Evolutionary conservation across 2,113 vertebrate species (phyloP), one percentile per base, ranked within the genome.

Genomic region (Bubo bubo): DNA sequence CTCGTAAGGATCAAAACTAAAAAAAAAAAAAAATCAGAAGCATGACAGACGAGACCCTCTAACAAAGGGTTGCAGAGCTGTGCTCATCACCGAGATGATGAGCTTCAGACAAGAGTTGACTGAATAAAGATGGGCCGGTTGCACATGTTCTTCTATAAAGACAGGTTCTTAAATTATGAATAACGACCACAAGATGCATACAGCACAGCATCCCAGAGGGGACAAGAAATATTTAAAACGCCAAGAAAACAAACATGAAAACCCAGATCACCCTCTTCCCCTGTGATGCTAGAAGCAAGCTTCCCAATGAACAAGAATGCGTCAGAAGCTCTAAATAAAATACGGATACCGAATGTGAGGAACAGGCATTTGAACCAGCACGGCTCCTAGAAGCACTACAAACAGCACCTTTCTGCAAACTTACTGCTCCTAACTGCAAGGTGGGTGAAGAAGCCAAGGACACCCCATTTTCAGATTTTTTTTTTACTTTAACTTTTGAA

Each of bases 361-460:
- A 95, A 43, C 4, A 49, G 39, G 18, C 39, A 32, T 67, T 80
- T 79, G 52, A 5, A 3, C 41, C 68, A 86, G 52, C 86, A 88
- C 45, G 45, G 68, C 30, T 88, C 59, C 47, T 80, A 41, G 34
- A 86, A 81, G 28, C 10, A 52, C 82, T 58, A 41, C 41, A 71
- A 88, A 55, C 3, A 4, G 5, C 34, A 67, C 15, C 35, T 53
- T 73, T 66, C 84, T 68, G 39, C 59, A 76, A 47, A 66, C 60
- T 74, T 84, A 47, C 34, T 71, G 41, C 70, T 95, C 37, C 14
- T 41, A 67, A 71, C 10, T 58, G 27, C n/a, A 45, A 50, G 16
- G 17, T 4, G 8, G 10, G 9, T 79, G 12, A 5, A 80, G 8
- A 56, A 81, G 5, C 21, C 0, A 0, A 89, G 30, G 37, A 71